Percentiles rank a stretch among this genome's conserved stretches.
phyloP scores from a whole-genome alignment of 2,113 vertebrate genomes.

The Notechis scutatus region DNA sequence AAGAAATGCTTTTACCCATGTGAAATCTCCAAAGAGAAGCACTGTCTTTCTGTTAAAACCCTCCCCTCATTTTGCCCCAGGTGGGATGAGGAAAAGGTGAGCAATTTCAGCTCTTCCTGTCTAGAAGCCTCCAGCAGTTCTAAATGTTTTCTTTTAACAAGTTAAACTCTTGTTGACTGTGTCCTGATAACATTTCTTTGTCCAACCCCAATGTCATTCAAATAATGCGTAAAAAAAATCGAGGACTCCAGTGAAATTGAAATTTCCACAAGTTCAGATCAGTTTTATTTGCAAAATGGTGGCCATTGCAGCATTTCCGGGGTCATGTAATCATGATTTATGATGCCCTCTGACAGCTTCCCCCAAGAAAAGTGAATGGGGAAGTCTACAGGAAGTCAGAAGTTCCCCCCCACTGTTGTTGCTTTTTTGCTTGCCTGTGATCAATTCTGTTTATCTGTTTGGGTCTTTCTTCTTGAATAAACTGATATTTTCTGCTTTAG shows the following conservation, averaged over 20 bases:
- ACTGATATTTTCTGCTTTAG: neutral
- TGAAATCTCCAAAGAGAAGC: neutral
- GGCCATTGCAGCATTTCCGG: neutral
- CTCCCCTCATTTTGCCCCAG: neutral
- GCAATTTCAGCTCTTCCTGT: neutral
- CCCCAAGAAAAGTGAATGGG: neutral
- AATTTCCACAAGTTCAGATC: neutral
- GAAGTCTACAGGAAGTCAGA: neutral
- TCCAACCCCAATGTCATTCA: neutral
- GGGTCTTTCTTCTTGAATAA: neutral
- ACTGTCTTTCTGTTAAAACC: neutral
- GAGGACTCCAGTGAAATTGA: neutral
- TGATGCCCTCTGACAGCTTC: neutral
- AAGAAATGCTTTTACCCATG: neutral
- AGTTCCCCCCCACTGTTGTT: neutral
- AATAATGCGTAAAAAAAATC: neutral
- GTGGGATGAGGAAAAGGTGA: neutral
- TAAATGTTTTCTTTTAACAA: neutral
- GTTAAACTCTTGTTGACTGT: neutral
- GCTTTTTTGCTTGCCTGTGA: neutral
- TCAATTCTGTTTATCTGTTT: neutral
- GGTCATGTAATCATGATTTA: neutral
- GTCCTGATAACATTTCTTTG: neutral
- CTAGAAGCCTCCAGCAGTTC: neutral
- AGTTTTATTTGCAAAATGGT: neutral